phyloP scores from a whole-genome alignment of 2,113 vertebrate species.

The Cochlearius cochlearius region DNA sequence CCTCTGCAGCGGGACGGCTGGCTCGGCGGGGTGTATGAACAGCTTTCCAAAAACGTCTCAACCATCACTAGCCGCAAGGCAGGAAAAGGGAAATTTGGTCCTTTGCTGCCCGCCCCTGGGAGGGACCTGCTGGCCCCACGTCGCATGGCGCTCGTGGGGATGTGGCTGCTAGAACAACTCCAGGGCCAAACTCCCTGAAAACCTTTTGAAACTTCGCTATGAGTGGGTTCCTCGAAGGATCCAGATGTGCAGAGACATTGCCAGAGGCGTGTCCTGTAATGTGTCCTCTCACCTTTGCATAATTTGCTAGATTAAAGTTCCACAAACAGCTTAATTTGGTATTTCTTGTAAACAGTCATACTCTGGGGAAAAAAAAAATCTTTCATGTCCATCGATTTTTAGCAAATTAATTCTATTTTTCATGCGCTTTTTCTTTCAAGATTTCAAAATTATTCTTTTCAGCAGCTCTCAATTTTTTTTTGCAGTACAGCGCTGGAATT shows the following conservation, averaged over 20 bases:
- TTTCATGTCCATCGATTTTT: not conserved
- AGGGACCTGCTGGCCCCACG: rapidly evolving
- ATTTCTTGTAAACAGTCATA: not conserved
- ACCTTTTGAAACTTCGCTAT: not conserved
- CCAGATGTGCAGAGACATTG: not conserved
- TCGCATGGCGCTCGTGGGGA: rapidly evolving
- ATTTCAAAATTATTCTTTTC: not conserved
- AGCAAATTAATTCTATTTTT: not conserved
- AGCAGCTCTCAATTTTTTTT: not conserved
- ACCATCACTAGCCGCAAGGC: too few relatives aligned
- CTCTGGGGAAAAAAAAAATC: not conserved
- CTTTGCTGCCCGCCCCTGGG: rapidly evolving
- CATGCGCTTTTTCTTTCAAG: not conserved
- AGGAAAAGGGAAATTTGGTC: not conserved
- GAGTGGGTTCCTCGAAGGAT: not conserved
- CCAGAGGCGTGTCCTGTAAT: not conserved
- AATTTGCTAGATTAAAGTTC: not conserved
- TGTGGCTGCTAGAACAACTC: not conserved
- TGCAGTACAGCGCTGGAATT: rapidly evolving
- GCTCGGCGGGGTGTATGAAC: not conserved
- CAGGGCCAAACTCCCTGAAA: not conserved
- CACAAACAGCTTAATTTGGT: not conserved
- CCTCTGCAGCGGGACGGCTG: not conserved
- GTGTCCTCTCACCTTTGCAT: not conserved
- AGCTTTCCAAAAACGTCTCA: not conserved